Base-by-base conservation (phyloP, 2,888 invertebrate genomes). In the Brachyptera risi region DNA sequence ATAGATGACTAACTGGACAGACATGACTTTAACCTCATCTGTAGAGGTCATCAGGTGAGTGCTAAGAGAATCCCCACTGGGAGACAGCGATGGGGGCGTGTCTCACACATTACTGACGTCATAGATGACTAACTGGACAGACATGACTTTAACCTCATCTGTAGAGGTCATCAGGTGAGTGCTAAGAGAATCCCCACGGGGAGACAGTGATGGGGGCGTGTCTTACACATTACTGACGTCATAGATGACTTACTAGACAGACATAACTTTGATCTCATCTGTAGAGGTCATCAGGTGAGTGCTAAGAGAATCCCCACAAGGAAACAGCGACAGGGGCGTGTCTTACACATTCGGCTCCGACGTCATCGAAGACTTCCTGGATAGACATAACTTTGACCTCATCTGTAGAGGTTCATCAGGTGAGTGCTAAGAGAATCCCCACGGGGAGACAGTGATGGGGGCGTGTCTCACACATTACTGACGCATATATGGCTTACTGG, bases 351-450 rank as follows among this genome's bases (percentile, higher is more conserved):
- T 85, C 70, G 84, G 84, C 56, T 79, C 81, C 15, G 83, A 84
- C 71, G 81, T 84, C 26, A 83, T 85, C 2, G 79, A 80, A 63
- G 83, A 83, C 70, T 84, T 85, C 73, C 75, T 85, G 59, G 79
- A 81, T 72, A 82, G 82, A 68, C 83, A 84, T 69, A 83, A 84
- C 69, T 75, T 84, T 63, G 84, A 85, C 72, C 76, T 84, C 68
- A 83, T 85, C 68, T 84, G 84, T 71, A 74, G 84, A 65, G 84
- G 83, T 57, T n/a, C 84, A 84, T 73, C 83, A 85, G 76, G 83
- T n/a, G n/a, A n/a, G n/a, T n/a, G n/a, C n/a, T n/a, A n/a, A n/a
- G n/a, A n/a, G n/a, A n/a, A n/a, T n/a, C n/a, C n/a, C n/a, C n/a
- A n/a, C n/a, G n/a, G n/a, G n/a, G n/a, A n/a, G n/a, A n/a, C n/a